Evolutionary conservation across 2,797 vertebrate species (phyloP), one percentile per base, ranked within the genome.

Genomic region (Myotis planiceps): DNA sequence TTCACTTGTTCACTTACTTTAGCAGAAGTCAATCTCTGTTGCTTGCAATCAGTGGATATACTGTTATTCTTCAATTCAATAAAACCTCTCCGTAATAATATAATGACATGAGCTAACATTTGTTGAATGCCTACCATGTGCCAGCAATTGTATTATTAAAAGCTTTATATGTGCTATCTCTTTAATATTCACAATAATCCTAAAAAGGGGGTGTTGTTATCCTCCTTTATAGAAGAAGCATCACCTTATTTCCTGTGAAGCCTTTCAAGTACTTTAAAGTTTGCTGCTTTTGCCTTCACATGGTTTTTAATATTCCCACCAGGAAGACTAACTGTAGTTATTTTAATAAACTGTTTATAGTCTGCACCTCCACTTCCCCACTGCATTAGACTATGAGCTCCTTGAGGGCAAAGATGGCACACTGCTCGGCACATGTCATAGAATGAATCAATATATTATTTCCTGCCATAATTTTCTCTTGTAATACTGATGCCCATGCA

Each of bases 291-390:
- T 92, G 93, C 65, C 75, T 79, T 86, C 29, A 68, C 3, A 16
- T 72, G 47, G 18, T 34, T 81, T 93, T 91, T 71, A 92, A 51
- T 58, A 88, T 32, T 94, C 94, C 39, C 27, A 83, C 39, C 45
- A 86, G 79, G 51, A 95, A 83, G 32, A 79, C 23, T 75, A 90
- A 94, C 23, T 58, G 15, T 80, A 66, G 79, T 89, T 92, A 90
- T 66, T 88, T 95, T 85, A 88, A 92, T 47, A 37, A 82, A 65
- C 49, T 94, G 65, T 88, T 78, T 82, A 82, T 13, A 82, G 45
- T 60, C 32, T 89, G 80, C 9, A 23, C 14, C 37, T 6, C 19
- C 16, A 32, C 18, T 29, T 2, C 63, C 3, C 10, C 12, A 60
- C n/a, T 34, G 7, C 47, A 84, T 47, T 74, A 94, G 68, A 90